These are phyloP conservation scores for Telmatherina bonti DNA, from an alignment of 2,797 vertebrate genomes.

Conservation along the genomic window DNA sequence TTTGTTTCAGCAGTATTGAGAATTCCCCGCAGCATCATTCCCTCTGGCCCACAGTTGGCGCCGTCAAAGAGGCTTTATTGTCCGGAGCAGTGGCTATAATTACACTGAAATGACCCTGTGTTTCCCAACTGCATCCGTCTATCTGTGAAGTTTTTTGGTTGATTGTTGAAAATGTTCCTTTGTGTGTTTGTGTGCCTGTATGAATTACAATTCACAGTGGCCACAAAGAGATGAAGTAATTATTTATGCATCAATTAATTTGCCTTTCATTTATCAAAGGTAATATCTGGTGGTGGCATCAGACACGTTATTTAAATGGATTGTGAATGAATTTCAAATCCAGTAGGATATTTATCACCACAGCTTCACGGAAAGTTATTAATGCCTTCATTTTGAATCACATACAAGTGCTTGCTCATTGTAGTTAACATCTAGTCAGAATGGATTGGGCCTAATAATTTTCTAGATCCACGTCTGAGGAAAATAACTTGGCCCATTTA, in stretches of 20 bases:
- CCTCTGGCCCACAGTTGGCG: conserved; percentile 47
- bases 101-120: conserved; percentile 70
- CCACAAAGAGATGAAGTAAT: conserved; percentile 33
- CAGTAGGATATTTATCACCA: not conserved
- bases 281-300: conserved; percentile 1
- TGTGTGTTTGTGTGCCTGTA: conserved; percentile 24
- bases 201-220: conserved; percentile 28
- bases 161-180: conserved; percentile 36
- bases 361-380: conserved; percentile 3
- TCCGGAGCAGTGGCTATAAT: conserved; percentile 66
- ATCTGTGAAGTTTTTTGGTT: conserved; percentile 46
- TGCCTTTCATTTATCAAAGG: conserved; percentile 26
- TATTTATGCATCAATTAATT: conserved; percentile 32
- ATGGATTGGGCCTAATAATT: not conserved
- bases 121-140: conserved; percentile 29
- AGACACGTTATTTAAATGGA: conserved; percentile 16
- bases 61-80: conserved; percentile 72
- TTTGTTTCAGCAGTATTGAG: conserved; percentile 72
- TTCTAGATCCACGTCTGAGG: not conserved
- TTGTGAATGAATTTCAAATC: conserved; percentile 7
- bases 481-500: not conserved
- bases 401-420: not conserved
- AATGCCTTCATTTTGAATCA: conserved; percentile 15
- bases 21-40: conserved; percentile 64
- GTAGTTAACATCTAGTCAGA: not conserved